Conservation (phyloP, 2,797 vertebrate genomes). For the Loris lydekkerianus region DNA sequence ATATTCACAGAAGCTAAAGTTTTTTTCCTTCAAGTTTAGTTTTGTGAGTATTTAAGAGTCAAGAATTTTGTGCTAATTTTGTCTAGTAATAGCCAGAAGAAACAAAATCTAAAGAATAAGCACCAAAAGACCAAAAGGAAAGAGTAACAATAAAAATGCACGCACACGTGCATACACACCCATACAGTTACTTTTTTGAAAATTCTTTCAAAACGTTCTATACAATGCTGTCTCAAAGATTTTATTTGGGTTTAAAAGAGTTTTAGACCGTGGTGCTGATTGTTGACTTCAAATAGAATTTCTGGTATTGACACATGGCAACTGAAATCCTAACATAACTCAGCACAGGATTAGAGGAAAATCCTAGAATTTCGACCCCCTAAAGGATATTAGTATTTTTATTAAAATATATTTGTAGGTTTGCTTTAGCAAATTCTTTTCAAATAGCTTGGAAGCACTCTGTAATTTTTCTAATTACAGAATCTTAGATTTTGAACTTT, state of each 20-base stretch:
- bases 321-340: background rate
- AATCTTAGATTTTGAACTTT: slow-evolving; percentile 7
- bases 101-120: slow-evolving; percentile 49
- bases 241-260: slow-evolving; percentile 30
- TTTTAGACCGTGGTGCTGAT: background rate
- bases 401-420: slow-evolving; percentile 11
- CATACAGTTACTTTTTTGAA: background rate
- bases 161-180: too few species aligned
- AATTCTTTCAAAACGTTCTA: slow-evolving; percentile 42
- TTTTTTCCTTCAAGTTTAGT: background rate
- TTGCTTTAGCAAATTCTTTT: slow-evolving; percentile 6
- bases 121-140: slow-evolving; percentile 1
- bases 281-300: slow-evolving; percentile 13
- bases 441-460: background rate
- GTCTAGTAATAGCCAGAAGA: background rate
- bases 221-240: background rate
- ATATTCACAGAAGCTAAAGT: background rate
- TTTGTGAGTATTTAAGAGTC: slow-evolving; percentile 9
- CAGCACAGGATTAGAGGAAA: background rate
- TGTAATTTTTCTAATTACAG: background rate
- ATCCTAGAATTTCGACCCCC: background rate
- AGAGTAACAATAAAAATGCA: background rate
- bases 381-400: background rate
- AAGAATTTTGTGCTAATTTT: slow-evolving; percentile 56
- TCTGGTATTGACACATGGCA: background rate